phyloP scores from a whole-genome alignment of 2,113 vertebrate species.

The Channa maculata region DNA sequence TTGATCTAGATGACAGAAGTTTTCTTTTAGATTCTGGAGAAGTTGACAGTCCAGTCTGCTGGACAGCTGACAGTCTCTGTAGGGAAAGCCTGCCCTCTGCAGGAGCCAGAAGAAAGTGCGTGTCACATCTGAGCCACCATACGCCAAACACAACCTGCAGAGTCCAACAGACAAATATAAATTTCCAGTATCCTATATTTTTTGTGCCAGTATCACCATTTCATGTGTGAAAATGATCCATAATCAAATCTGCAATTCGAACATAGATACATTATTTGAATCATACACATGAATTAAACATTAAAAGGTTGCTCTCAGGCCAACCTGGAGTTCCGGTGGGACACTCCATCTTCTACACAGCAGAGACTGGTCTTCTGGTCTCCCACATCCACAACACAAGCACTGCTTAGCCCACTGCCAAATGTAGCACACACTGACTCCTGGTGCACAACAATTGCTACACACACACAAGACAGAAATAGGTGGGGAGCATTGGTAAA shows the following conservation, averaged over 20 bases:
- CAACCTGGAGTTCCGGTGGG: slow-evolving; percentile 95
- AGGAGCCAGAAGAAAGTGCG: slow-evolving; percentile 97
- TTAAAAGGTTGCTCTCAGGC: neutral
- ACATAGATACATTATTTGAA: too few species aligned
- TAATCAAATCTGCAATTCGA: neutral
- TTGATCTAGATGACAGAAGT: slow-evolving; percentile 96
- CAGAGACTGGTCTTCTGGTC: slow-evolving; percentile 98
- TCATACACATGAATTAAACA: neutral
- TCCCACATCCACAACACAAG: slow-evolving; percentile 95
- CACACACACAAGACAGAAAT: neutral
- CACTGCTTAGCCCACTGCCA: slow-evolving; percentile 95
- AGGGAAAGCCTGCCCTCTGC: slow-evolving; percentile 96
- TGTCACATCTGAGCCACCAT: slow-evolving; percentile 95
- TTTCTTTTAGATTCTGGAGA: slow-evolving; percentile 96
- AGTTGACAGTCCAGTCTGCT: slow-evolving; percentile 92
- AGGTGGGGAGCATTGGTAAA: neutral
- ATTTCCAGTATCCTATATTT: neutral
- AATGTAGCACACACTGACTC: slow-evolving; percentile 97
- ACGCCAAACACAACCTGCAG: slow-evolving; percentile 91
- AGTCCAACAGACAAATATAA: neutral
- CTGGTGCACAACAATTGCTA: slow-evolving; percentile 96
- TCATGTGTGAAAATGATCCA: neutral
- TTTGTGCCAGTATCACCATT: neutral
- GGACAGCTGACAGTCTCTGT: slow-evolving; percentile 93
- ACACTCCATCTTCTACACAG: slow-evolving; percentile 98